phyloP scores from a whole-genome alignment of 2,888 invertebrate species.

The Linnaemya tessellans region DNA sequence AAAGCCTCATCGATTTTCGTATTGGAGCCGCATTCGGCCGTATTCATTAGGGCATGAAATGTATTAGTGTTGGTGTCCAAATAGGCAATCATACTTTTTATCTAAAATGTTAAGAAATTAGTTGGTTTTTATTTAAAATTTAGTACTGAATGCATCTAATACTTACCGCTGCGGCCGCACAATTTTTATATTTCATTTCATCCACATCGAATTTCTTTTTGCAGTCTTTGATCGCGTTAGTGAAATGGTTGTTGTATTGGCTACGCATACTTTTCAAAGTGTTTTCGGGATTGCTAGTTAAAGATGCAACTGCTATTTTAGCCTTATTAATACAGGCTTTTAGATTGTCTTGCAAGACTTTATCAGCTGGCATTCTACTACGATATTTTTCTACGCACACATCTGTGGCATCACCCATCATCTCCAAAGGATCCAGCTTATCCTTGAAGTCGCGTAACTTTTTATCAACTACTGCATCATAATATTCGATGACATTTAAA shows the following conservation, averaged over 20 bases:
- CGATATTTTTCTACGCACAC: slow-evolving; percentile 72
- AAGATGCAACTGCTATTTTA: slow-evolving; percentile 34
- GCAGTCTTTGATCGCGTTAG: slow-evolving; percentile 64
- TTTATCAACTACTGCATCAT: slow-evolving; percentile 59
- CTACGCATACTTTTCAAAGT: slow-evolving; percentile 67
- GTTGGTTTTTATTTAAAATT: not conserved
- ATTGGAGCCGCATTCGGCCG: slow-evolving; percentile 63
- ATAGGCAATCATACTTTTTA: slow-evolving; percentile 47
- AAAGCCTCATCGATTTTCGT: slow-evolving; percentile 69
- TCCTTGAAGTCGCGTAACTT: slow-evolving; percentile 64
- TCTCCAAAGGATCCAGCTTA: slow-evolving; percentile 68
- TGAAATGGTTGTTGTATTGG: slow-evolving; percentile 65
- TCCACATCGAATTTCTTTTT: slow-evolving; percentile 56
- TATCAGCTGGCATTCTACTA: slow-evolving; percentile 52
- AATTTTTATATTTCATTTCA: slow-evolving; percentile 67
- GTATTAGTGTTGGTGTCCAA: slow-evolving; percentile 63
- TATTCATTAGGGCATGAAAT: slow-evolving; percentile 66
- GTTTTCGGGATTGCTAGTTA: slow-evolving; percentile 54
- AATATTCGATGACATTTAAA: slow-evolving; percentile 62
- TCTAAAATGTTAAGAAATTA: slow-evolving; percentile 40
- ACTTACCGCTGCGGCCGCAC: slow-evolving; percentile 62
- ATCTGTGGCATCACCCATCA: slow-evolving; percentile 71
- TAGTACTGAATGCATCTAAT: not conserved
- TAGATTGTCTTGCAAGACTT: slow-evolving; percentile 51
- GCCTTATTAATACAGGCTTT: slow-evolving; percentile 64